These are phyloP conservation scores for Drosophila elegans DNA, from an alignment of 1,140 invertebrate genomes.

Conservation along the genomic window DNA sequence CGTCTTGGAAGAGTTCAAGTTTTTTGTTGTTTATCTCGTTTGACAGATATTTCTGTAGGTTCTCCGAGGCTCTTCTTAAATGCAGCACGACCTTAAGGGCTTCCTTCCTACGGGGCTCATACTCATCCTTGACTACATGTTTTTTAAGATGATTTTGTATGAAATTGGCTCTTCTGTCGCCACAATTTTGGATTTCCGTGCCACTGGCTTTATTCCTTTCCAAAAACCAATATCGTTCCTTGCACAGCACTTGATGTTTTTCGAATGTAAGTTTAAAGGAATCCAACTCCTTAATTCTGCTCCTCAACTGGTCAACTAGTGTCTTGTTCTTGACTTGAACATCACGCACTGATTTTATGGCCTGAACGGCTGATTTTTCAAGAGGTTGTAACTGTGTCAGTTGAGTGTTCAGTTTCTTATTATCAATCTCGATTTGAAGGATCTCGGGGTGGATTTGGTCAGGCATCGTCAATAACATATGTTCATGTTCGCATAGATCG, in stretches of 20 bases:
- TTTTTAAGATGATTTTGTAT: not conserved
- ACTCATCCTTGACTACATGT: not conserved
- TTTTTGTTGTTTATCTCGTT: not conserved
- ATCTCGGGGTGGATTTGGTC: conserved; percentile 13
- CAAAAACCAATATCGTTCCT: conserved; percentile 30
- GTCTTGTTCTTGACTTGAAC: not conserved
- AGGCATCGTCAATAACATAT: conserved; percentile 12
- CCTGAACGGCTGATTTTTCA: conserved; percentile 7
- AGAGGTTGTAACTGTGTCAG: conserved; percentile 17
- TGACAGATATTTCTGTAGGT: not conserved
- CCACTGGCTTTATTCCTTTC: conserved; percentile 24
- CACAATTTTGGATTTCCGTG: conserved; percentile 4
- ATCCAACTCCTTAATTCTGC: conserved; percentile 20
- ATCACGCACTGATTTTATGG: not conserved
- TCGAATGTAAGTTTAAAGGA: conserved; percentile 39
- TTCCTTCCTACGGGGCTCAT: not conserved
- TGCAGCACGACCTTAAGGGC: not conserved
- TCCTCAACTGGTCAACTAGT: conserved; percentile 1
- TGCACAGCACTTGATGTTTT: conserved; percentile 30
- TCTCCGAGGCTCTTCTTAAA: not conserved
- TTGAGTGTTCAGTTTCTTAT: conserved; percentile 32
- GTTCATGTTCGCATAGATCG: conserved; percentile 8
- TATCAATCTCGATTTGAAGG: conserved; percentile 17
- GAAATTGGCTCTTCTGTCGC: not conserved
- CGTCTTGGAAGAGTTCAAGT: not conserved